Evolutionary conservation across 2,797 vertebrate genomes (phyloP), one percentile per base, ranked within the genome.

Genomic region (Ciconia nigra): DNA sequence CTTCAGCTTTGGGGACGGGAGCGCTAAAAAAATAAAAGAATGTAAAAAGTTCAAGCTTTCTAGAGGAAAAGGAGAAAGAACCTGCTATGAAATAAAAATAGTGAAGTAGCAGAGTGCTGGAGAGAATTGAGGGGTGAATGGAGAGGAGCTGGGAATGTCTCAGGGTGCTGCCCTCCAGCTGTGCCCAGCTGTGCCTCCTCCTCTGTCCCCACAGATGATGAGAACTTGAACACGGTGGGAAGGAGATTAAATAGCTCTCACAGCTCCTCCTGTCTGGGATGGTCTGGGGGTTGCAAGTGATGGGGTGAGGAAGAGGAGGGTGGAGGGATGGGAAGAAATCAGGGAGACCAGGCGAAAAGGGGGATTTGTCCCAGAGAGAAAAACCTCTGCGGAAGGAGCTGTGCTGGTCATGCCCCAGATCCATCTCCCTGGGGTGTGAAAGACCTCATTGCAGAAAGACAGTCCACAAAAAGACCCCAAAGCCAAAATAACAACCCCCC

Each of bases 201-300:
- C 72, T 46, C 42, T 2, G 0, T 22, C 49, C 66, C 78, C 14
- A 9, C 33, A 20, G 73, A 35, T 5, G 24, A 28, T 0, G 5
- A 76, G 86, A 46, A 19, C n/a, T 28, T 51, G 42, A 67, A n/a
- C 33, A 31, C 1, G 2, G 57, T 7, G 57, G 47, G 81, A 66
- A 58, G 76, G 63, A 94, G 61, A 73, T 46, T 7, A 58, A 81
- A 63, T 0, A 63, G 16, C 24, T 59, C 87, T 51, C 52, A 12
- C 28, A 44, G 52, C 52, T 78, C 21, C n/a, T 70, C 37, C 47
- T 52, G 28, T 14, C 41, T 0, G 0, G 57, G 69, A 6, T 47
- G 15, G 4, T 19, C 11, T 63, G 46, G 12, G 54, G 31, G 17
- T 8, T 67, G 7, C 5, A 7, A 70, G 22, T 44, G 13, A 8